Evolutionary conservation across 2,888 invertebrate species (phyloP), one percentile per base, ranked within the genome.

Genomic region (Cheilosia variabilis): DNA sequence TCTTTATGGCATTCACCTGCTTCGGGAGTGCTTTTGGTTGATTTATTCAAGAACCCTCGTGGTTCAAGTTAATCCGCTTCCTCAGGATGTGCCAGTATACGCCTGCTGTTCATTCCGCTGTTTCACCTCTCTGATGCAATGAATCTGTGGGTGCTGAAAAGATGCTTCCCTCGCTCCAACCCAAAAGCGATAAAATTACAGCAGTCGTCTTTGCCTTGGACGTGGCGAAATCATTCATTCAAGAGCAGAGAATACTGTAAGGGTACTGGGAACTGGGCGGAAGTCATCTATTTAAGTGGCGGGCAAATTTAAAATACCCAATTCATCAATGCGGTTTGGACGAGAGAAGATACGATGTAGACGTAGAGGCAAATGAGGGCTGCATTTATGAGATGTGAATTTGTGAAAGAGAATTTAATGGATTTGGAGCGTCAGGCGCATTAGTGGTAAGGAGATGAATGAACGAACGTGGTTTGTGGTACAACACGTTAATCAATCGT

Each of bases 11-110:
- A 2, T 24, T 19, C 73, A 63, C 45, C 45, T 63, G 43, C 24
- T 53, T 57, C 17, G 37, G 63, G 63, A 73, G 73, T 73, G 55
- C 63, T 73, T 73, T 72, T 57, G 73, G 76, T 37, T 76, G 66
- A 76, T 68, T 76, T 66, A 76, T 76, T 76, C 60, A 76, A 68
- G 76, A 43, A 68, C 52, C 52, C 52, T 66, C 52, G 52, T 53
- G 52, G 76, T 68, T 60, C 41, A 52, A 58, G 60, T 76, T 68
- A 68, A 76, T 76, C 68, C 52, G 19, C 58, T 60, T 60, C 17
- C 43, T 52, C 47, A 47, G 47, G 47, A 65, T 65, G 34, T 63
- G 47, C 34, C 55, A 50, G 22, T 66, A 53, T 24, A 13, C 50
- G 65, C 34, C 65, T 50, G 47, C 52, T 52, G 37, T 52, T 72